These are phyloP conservation scores for Nomada flava DNA, from an alignment of 2,888 invertebrate genomes.

Conservation along the genomic window DNA sequence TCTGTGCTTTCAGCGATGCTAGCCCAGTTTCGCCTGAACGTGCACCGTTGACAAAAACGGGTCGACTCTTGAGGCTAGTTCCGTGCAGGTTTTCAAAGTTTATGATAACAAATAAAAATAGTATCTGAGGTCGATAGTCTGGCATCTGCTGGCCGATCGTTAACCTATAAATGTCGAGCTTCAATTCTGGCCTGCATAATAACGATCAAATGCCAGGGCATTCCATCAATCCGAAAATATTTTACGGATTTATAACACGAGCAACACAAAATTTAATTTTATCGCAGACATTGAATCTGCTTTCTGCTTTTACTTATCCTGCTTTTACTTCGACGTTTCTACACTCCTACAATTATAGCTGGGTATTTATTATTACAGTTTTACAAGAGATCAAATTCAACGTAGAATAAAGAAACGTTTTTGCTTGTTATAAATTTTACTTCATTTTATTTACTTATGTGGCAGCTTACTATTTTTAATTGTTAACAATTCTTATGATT, in stretches of 20 bases:
- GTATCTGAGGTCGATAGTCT: conserved; percentile 39
- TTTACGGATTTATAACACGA: conserved; percentile 10
- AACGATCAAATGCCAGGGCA: conserved; percentile 23
- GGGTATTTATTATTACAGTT: no score
- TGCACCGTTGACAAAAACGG: conserved; percentile 27
- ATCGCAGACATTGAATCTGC: neutral
- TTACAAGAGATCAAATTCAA: neutral
- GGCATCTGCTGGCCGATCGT: conserved; percentile 64
- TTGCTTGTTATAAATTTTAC: neutral
- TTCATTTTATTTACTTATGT: no score
- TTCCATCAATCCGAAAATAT: conserved; percentile 35
- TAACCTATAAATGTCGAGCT: conserved; percentile 72
- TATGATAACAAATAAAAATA: conserved; percentile 56
- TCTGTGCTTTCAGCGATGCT: conserved; percentile 11
- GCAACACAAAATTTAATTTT: neutral
- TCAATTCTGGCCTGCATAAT: conserved; percentile 37
- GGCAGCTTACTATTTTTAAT: no score
- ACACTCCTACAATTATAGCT: no score
- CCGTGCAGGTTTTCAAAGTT: conserved; percentile 43
- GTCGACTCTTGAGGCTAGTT: conserved; percentile 25
- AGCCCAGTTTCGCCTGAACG: conserved; percentile 17
- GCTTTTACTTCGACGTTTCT: neutral
- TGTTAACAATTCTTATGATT: neutral
- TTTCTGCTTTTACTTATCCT: neutral
- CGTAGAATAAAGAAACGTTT: neutral